Evolutionary conservation across 92 coral and sea anemone genomes (phyloP), one percentile per base, ranked within the genome.

Genomic region (Phymanthus crucifer): DNA sequence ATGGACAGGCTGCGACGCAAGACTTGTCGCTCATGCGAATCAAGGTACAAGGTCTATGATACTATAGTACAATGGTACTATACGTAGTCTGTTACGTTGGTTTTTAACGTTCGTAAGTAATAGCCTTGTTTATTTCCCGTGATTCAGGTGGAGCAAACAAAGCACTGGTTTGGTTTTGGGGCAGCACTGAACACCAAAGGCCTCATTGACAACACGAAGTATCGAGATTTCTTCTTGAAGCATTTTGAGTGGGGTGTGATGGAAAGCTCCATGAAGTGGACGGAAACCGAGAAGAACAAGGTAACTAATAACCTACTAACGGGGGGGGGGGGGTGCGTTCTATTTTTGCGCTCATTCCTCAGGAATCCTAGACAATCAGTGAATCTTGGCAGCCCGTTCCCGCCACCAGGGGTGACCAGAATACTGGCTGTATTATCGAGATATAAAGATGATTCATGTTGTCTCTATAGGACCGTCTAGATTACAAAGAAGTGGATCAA

Each of bases 171-270:
- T 80, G 98, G 91, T 32, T 93, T 93, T 46, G 98, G 98, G 45
- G 93, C 98, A 5, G 98, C 91, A 18, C 80, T 87, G 1, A 93
- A 93, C 77, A 86, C 87, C 7, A 64, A 78, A 2, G 75, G 56
- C 14, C 85, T 90, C 35, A 19, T 90, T 4, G 40, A 70, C 32
- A 81, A 91, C 56, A 46, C 77, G 23, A 83, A 91, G 58, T 93
- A 93, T 70, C 86, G 93, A 40, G 89, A 93, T 24, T 93, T 91
- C 69, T 86, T 88, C 61, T 82, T 91, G 10, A 87, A 75, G 17
- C 90, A 93, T 78, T 93, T 93, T 70, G 91, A 93, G 9, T 93
- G 98, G 98, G 92, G 89, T 12, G 95, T 91, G 54, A 72, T 93
- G 83, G 98, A 93, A 76, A 88, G 85, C 77, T 81, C 89, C 9